Conservation (phyloP, 2,113 vertebrate genomes). For the Phalacrocorax carbo region DNA sequence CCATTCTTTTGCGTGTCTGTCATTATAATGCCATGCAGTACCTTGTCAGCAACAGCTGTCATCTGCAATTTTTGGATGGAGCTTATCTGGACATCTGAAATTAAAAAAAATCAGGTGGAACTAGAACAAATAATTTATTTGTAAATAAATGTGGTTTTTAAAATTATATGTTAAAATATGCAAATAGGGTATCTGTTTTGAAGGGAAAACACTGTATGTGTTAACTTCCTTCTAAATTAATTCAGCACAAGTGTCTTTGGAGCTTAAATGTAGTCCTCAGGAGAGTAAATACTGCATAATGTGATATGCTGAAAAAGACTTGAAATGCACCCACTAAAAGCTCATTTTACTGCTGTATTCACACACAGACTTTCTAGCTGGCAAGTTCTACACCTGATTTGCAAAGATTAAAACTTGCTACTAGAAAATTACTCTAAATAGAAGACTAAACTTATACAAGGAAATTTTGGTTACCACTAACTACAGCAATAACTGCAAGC, state of each 20-base stretch:
- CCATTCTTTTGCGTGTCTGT: neutral
- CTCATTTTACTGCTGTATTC: conserved; percentile 24
- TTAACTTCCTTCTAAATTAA: conserved; percentile 71
- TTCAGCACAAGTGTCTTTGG: conserved; percentile 62
- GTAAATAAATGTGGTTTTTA: conserved; percentile 48
- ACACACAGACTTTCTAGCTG: conserved; percentile 21
- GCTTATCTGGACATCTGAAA: neutral
- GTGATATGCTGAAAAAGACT: conserved; percentile 28
- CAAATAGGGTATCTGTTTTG: conserved; percentile 56
- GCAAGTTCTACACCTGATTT: conserved; percentile 25
- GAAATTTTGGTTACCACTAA: neutral
- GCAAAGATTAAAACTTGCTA: conserved; percentile 45
- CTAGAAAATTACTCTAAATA: conserved; percentile 21
- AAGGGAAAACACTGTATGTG: conserved; percentile 33
- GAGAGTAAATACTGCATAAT: conserved; percentile 70
- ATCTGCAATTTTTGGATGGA: neutral
- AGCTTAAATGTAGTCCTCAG: conserved; percentile 63
- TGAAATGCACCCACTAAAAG: conserved; percentile 48
- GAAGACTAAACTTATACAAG: neutral
- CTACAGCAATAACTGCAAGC: neutral
- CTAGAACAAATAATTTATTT: conserved; percentile 18
- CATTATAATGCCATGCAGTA: neutral
- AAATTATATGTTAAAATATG: conserved; percentile 60
- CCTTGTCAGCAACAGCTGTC: conserved; percentile 13
- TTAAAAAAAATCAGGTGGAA: neutral